A percentile compares a stretch with the other conserved stretches of the same genome.
Evolutionary conservation across 2,888 invertebrate genomes (phyloP).

Genomic region (Stictocephala bisonia): DNA sequence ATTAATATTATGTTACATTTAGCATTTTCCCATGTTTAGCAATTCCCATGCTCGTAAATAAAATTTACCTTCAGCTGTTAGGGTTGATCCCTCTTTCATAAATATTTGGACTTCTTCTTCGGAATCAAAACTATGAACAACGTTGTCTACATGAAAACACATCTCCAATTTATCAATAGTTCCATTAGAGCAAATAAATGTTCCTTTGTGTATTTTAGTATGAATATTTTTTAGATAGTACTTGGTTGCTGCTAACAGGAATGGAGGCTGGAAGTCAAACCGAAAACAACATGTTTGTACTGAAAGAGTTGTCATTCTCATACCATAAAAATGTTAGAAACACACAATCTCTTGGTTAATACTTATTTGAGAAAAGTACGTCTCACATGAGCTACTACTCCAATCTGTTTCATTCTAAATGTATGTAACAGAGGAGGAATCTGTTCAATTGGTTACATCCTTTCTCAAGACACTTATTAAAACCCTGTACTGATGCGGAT

Average conservation of each 20-base stretch:
- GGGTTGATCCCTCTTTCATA: neutral
- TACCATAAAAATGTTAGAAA: too few relatives aligned
- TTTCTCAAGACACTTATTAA: constrained; percentile 56
- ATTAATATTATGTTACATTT: too few relatives aligned
- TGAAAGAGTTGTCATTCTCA: too few relatives aligned
- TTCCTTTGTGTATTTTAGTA: neutral
- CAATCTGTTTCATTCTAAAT: constrained; percentile 50
- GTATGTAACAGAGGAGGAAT: constrained; percentile 48
- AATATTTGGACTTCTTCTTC: neutral
- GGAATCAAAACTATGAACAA: neutral
- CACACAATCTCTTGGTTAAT: too few relatives aligned
- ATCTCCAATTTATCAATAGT: neutral
- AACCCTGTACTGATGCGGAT: constrained; percentile 47
- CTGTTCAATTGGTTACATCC: constrained; percentile 52
- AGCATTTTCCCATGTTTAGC: too few relatives aligned
- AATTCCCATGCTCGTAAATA: too few relatives aligned
- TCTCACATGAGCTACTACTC: constrained; percentile 48
- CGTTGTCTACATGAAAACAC: neutral
- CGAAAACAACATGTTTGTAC: constrained; percentile 42
- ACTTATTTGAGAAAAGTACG: too few relatives aligned
- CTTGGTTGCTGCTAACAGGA: constrained; percentile 39
- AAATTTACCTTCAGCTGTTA: neutral
- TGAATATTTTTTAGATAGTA: constrained; percentile 20
- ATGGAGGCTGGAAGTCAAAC: constrained; percentile 48
- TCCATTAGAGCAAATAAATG: neutral